These are phyloP conservation scores for Galaxea fascicularis DNA, from an alignment of 92 coral and sea anemone genomes.

Conservation along the genomic window DNA sequence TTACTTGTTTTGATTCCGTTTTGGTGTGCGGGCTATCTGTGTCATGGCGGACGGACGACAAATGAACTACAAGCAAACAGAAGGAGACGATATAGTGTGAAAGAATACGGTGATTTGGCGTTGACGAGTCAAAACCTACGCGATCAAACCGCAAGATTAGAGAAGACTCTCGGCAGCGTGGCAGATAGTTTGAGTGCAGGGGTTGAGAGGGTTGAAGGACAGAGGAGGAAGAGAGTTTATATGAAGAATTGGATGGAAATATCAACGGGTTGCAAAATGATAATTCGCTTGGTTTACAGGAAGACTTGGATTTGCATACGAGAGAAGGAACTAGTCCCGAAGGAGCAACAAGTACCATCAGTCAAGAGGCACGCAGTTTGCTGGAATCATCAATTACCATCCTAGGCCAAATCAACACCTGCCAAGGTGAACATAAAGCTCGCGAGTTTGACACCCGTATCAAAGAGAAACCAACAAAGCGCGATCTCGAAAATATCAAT, in stretches of 20 bases:
- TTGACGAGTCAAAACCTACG: constrained; percentile 26
- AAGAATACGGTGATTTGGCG: constrained; percentile 14
- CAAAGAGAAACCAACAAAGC: neutral
- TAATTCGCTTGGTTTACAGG: neutral
- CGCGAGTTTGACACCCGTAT: constrained; percentile 24
- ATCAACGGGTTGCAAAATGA: neutral
- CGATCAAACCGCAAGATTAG: constrained; percentile 35
- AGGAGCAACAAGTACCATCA: neutral
- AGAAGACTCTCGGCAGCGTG: constrained; percentile 9
- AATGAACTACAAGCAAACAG: constrained; percentile 3
- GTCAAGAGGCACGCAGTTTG: neutral
- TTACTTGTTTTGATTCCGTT: neutral
- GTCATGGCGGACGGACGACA: neutral
- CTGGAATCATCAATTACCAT: neutral
- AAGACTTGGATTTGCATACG: constrained; percentile 15
- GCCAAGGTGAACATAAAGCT: neutral
- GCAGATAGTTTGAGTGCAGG: neutral
- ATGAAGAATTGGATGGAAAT: neutral
- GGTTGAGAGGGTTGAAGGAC: neutral
- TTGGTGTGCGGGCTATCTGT: neutral
- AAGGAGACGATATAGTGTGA: constrained; percentile 12
- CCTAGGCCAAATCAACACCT: neutral
- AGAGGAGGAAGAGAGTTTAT: neutral
- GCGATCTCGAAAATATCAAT: constrained; percentile 11
- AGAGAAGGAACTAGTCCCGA: neutral